phyloP scores from a whole-genome alignment of 2,113 vertebrate species.

The Ictalurus furcatus region DNA sequence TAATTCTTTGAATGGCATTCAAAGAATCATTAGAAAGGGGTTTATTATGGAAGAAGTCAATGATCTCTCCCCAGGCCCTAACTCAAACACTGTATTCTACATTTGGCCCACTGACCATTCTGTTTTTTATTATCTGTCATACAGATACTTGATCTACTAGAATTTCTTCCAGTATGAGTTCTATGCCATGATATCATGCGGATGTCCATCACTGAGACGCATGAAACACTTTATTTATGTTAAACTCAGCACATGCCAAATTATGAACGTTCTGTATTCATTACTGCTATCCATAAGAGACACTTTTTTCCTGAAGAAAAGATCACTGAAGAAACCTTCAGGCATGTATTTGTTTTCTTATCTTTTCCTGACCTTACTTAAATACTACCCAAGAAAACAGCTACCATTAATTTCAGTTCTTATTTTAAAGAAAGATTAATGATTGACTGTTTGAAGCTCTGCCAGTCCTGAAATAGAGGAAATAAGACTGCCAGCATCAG shows the following conservation, averaged over 20 bases:
- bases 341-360: conserved; percentile 11
- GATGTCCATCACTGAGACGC: conserved; percentile 35
- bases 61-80: neutral
- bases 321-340: neutral
- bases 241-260: conserved; percentile 30
- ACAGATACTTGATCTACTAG: conserved; percentile 47
- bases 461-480: conserved; percentile 20
- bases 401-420: conserved; percentile 9
- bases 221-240: conserved; percentile 36
- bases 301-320: neutral
- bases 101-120: conserved; percentile 28
- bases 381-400: neutral
- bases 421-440: conserved; percentile 8
- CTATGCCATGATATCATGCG: conserved; percentile 37
- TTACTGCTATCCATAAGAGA: neutral
- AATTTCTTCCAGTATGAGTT: conserved; percentile 43
- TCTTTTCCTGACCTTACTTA: neutral
- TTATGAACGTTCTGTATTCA: conserved; percentile 14
- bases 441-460: conserved; percentile 23
- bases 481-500: conserved; percentile 10
- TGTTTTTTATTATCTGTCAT: conserved; percentile 48
- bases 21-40: conserved; percentile 5
- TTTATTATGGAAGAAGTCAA: conserved; percentile 16
- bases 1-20: conserved; percentile 9
- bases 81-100: neutral